A percentile compares a stretch with the other conserved stretches of the same genome.
Conservation (phyloP, 2,113 vertebrate genomes). For the Synodontis membranacea region DNA sequence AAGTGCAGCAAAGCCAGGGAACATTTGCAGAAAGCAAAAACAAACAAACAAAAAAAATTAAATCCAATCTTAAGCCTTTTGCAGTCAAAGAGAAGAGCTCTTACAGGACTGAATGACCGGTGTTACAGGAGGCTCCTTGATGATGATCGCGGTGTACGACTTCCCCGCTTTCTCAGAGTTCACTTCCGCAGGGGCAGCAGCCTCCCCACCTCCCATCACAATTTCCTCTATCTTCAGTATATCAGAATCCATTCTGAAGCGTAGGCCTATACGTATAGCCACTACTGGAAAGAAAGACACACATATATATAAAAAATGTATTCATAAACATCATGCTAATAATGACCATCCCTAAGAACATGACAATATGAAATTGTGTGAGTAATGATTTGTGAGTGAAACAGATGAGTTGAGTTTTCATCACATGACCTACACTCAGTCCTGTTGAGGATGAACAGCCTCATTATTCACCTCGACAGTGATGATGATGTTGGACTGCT, state of each 20-base stretch:
- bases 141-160: constrained; percentile 60
- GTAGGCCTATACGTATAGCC: not conserved
- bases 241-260: constrained; percentile 71
- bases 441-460: no score
- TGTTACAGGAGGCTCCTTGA: constrained; percentile 60
- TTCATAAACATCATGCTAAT: not conserved
- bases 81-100: not conserved
- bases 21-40: not conserved
- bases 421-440: no score
- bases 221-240: constrained; percentile 77
- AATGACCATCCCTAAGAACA: not conserved
- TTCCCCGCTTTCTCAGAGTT: constrained; percentile 62
- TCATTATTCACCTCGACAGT: no score
- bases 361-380: not conserved
- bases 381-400: not conserved
- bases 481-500: no score
- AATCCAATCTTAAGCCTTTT: not conserved
- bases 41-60: not conserved
- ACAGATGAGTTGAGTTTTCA: no score
- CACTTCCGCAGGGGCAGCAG: constrained; percentile 59
- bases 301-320: not conserved
- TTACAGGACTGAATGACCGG: constrained; percentile 61
- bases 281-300: not conserved
- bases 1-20: not conserved
- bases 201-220: constrained; percentile 69